These are phyloP conservation scores for Tribolium freemani DNA, from an alignment of 2,888 invertebrate genomes.

Conservation along the genomic window DNA sequence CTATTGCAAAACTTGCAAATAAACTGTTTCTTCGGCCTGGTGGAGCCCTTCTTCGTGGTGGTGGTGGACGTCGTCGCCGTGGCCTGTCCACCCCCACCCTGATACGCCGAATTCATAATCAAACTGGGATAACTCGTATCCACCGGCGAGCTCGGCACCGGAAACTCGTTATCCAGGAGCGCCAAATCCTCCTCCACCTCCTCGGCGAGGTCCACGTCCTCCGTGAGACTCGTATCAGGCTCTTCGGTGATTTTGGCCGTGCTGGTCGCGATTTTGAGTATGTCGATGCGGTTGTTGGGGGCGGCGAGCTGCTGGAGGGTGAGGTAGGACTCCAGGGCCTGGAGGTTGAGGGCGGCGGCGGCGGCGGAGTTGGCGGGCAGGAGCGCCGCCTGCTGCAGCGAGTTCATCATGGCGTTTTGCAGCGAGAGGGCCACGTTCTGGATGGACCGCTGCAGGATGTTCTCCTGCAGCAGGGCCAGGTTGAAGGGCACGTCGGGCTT, in stretches of 20 bases:
- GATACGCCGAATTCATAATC: conserved; percentile 78
- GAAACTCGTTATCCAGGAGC: conserved; percentile 77
- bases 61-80: conserved; percentile 68
- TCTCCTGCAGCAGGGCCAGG: conserved; percentile 75
- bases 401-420: conserved; percentile 88
- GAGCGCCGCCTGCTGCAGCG: conserved; percentile 86
- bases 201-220: conserved; percentile 78
- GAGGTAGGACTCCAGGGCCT: conserved; percentile 88
- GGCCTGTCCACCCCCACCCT: conserved; percentile 69
- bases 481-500: conserved; percentile 68
- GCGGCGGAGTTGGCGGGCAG: conserved; percentile 87
- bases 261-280: conserved; percentile 75
- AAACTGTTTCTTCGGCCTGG: conserved; percentile 86
- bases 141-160: conserved; percentile 68
- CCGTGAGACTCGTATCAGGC: conserved; percentile 65
- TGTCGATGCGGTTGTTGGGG: conserved; percentile 73
- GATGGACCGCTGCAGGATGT: conserved; percentile 72
- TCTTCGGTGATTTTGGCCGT: conserved; percentile 65
- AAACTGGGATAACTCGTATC: conserved; percentile 81
- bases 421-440: conserved; percentile 85
- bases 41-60: conserved; percentile 64
- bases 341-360: conserved; percentile 86
- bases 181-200: conserved; percentile 83
- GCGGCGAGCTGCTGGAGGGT: conserved; percentile 82
- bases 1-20: conserved; percentile 98